Conservation (phyloP, 1,140 invertebrate species). For the Leptinotarsa texana region DNA sequence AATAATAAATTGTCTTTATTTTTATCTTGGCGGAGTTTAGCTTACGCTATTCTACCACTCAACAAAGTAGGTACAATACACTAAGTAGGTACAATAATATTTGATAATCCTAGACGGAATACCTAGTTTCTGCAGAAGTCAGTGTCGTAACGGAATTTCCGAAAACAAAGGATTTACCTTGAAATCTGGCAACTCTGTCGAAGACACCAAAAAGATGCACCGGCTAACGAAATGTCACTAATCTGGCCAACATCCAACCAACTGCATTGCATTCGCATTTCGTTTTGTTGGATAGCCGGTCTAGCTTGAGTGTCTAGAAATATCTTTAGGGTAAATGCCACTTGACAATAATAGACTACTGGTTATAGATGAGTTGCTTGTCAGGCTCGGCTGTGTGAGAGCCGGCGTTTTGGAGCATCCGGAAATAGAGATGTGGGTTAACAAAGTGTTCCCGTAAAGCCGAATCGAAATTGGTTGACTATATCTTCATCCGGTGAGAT, state of each 20-base stretch:
- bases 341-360: slow-evolving; percentile 41
- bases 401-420: neutral
- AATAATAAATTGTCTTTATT: no score
- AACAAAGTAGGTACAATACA: no score
- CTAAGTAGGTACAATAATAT: no score
- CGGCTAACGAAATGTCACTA: slow-evolving; percentile 41
- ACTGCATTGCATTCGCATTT: slow-evolving; percentile 36
- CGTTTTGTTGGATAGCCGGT: slow-evolving; percentile 25
- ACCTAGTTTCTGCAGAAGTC: no score
- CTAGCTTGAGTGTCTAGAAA: slow-evolving; percentile 46
- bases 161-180: no score
- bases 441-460: neutral
- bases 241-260: slow-evolving; percentile 44
- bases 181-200: no score
- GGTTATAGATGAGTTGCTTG: slow-evolving; percentile 10
- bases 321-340: slow-evolving; percentile 51
- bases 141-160: no score
- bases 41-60: no score
- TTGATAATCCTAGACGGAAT: no score
- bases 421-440: slow-evolving; percentile 5
- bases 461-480: no score
- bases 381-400: neutral
- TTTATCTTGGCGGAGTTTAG: no score
- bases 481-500: no score
- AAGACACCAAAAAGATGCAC: slow-evolving; percentile 2